Conservation (phyloP, 2,797 vertebrate genomes). For the Brachyalestes nurse region DNA sequence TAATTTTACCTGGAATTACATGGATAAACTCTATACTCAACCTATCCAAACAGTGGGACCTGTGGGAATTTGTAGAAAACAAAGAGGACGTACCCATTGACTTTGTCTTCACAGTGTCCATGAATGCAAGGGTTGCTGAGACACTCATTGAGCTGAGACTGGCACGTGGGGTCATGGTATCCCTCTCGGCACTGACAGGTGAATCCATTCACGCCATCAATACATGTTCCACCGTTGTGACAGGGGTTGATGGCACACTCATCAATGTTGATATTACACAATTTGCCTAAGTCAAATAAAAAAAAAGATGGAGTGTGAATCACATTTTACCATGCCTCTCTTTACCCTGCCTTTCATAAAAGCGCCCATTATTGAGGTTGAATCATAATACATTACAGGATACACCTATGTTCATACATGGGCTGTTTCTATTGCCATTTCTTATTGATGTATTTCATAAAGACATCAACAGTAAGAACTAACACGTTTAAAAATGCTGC, state of each 20-base stretch:
- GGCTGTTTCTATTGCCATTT: background rate
- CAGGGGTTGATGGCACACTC: slow-evolving; percentile 91
- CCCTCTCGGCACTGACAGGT: slow-evolving; percentile 90
- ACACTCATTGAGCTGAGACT: slow-evolving; percentile 95
- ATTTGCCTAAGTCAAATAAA: slow-evolving; percentile 78
- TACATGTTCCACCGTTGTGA: slow-evolving; percentile 92
- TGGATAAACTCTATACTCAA: background rate
- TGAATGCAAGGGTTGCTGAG: slow-evolving; percentile 95
- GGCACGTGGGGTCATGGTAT: slow-evolving; percentile 89
- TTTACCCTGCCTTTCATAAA: no score
- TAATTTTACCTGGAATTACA: background rate
- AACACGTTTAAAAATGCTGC: no score
- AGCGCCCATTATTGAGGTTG: no score
- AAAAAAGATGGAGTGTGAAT: background rate
- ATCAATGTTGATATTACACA: slow-evolving; percentile 93
- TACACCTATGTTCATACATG: no score
- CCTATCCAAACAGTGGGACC: no score
- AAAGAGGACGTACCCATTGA: slow-evolving; percentile 83
- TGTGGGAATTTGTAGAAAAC: no score
- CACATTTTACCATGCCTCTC: background rate
- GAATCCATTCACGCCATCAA: slow-evolving; percentile 89
- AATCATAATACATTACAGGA: background rate
- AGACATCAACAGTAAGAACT: no score
- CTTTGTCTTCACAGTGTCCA: slow-evolving; percentile 87
- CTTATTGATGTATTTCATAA: no score